Base-by-base conservation (phyloP, 2,888 invertebrate genomes). In the Ennomos quercinarius region DNA sequence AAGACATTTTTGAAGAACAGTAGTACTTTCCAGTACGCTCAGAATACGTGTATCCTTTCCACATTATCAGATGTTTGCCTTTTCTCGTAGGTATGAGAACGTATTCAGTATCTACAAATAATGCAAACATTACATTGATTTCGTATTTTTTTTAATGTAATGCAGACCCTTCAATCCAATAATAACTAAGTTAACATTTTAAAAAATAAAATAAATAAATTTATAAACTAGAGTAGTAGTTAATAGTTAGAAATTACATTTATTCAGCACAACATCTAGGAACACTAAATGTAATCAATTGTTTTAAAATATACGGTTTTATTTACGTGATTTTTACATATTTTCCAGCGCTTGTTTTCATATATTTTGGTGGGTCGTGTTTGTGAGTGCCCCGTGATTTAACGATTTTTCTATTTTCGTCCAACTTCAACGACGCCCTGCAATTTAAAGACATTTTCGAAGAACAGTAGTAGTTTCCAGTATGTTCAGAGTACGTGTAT, bases 391-490 rank as follows among this genome's bases (percentile, higher is more conserved):
- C 63, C 42, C 57, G 46, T n/a, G 54, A 56, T 9, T 54, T 39
- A 2, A 39, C 55, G 9, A 78, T 61, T 9, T 37, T 54, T 1
- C 72, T 67, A 0, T 43, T 6, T 1, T 41, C 42, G 8, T 72
- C 65, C 10, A 80, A 50, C 35, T 72, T 76, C 6, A 81, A 54
- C 10, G 67, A 62, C 0, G 76, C 79, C 34, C 64, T 73, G 49
- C 78, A 80, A 0, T 66, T n/a, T 10, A 27, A 9, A 0, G 6
- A 2, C 1, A 6, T 4, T 27, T 6, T 27, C 27, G 27, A 58
- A 0, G 65, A 65, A 11, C 65, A 66, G 49, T 63, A 66, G 11
- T 60, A 66, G 1, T 44, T 50, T 0, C 47, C 48, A 3, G 12
- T 27, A 34, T 48, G 61, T 1, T 53, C 59, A 9, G 58, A 63